phyloP scores from a whole-genome alignment of 2,888 invertebrate genomes.

The Pristionchus fissidentatus region DNA sequence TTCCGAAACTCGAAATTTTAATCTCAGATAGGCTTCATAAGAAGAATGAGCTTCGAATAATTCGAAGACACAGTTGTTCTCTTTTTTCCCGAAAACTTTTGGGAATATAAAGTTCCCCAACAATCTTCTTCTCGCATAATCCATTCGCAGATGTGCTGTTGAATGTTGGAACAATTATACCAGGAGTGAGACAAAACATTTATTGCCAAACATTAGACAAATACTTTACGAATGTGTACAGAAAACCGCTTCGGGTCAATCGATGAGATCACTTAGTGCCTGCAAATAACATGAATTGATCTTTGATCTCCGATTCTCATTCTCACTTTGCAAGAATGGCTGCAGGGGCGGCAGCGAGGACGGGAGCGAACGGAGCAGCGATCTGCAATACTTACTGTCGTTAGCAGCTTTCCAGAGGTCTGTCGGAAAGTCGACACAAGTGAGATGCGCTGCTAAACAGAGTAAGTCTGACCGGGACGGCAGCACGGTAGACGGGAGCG shows the following conservation, averaged over 20 bases:
- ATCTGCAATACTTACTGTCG: background rate
- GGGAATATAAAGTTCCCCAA: no score
- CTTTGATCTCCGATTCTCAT: background rate
- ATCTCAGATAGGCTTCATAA: no score
- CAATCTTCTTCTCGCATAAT: no score
- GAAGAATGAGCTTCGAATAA: no score
- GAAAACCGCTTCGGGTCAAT: background rate
- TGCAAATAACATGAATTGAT: background rate
- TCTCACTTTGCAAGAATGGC: slow-evolving; percentile 1
- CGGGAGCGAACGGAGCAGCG: background rate
- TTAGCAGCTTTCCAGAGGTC: background rate
- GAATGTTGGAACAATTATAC: no score
- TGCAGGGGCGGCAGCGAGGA: background rate
- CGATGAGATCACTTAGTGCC: background rate
- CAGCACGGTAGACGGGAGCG: background rate
- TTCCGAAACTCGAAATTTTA: no score
- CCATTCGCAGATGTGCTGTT: no score
- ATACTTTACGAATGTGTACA: slow-evolving; percentile 39
- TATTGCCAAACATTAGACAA: slow-evolving; percentile 1
- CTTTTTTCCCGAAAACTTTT: no score
- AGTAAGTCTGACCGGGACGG: slow-evolving; percentile 32
- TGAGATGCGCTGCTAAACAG: background rate
- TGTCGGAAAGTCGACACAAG: background rate
- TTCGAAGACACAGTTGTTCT: no score
- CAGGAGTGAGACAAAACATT: background rate